Base-by-base conservation (phyloP, 1,140 invertebrate genomes). In the Eufriesea mexicana region DNA sequence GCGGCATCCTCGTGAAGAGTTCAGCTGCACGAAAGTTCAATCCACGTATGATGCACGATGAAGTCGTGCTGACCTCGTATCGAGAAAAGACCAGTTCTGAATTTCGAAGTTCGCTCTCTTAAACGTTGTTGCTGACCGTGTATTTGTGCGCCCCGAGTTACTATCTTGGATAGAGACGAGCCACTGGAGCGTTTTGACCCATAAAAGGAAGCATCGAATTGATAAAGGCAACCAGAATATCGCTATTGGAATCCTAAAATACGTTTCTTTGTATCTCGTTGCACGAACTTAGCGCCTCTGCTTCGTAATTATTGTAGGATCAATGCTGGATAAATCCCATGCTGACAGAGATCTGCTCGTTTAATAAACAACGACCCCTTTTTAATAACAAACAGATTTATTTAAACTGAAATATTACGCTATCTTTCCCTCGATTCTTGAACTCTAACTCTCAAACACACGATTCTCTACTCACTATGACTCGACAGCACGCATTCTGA, bases 31-130 rank as follows among this genome's bases (percentile, higher is more conserved):
- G 73, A 84, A 86, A 86, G 66, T 86, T 84, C 61, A 35, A 75
- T 86, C 71, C 62, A 49, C 64, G 75, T 77, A 80, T 64, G 77
- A 84, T 45, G 75, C 64, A 64, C 75, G 83, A 61, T 71, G 55
- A 74, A 83, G 55, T 67, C 62, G 54, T 18, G 35, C 57, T 59
- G 71, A 84, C 71, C 76, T 75, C 55, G 76, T 64, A 71, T 75
- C 59, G 76, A 35, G 72, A 78, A 79, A 85, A 73, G 68, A 61
- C 25, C 55, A 68, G 76, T 57, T 84, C 73, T 76, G 72, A 67
- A 84, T 67, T 74, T 35, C 55, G 16, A 67, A 86, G 42, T 84
- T 84, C 6, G 49, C 45, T 14, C 10, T 45, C 62, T 77, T 67
- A 54, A 25, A 77, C 49, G 75, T 66, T 42, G 42, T 47, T 75